These are phyloP conservation scores for Frankliniella intonsa DNA, from an alignment of 2,888 invertebrate genomes.

Conservation along the genomic window DNA sequence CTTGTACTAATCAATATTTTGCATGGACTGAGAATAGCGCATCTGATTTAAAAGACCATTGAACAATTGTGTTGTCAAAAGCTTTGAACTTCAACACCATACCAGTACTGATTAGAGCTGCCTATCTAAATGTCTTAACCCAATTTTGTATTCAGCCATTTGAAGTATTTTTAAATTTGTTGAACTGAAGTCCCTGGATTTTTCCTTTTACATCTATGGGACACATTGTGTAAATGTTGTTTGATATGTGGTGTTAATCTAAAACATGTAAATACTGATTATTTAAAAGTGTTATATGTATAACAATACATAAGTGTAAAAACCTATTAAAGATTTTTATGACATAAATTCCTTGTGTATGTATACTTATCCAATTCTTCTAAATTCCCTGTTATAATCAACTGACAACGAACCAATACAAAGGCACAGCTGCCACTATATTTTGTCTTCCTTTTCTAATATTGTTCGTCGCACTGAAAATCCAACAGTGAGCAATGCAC, in stretches of 20 bases:
- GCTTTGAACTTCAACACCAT: not conserved
- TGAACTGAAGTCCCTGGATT: too few species aligned
- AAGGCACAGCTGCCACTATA: too few species aligned
- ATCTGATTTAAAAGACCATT: not conserved
- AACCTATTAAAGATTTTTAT: not conserved
- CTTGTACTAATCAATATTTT: not conserved
- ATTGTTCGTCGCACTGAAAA: too few species aligned
- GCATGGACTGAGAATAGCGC: not conserved
- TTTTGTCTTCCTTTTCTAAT: too few species aligned
- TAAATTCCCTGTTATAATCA: too few species aligned
- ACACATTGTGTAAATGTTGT: not conserved
- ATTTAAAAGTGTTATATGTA: conserved; percentile 16
- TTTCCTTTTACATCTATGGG: too few species aligned
- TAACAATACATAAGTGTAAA: conserved; percentile 14
- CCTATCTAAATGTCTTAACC: too few species aligned
- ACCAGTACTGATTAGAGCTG: too few species aligned
- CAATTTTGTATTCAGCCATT: too few species aligned
- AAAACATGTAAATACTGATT: not conserved
- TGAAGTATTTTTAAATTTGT: too few species aligned
- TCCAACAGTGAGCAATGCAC: too few species aligned
- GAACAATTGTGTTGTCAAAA: not conserved
- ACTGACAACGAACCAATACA: too few species aligned
- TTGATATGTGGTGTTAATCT: conserved; percentile 6
- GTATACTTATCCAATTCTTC: not conserved
- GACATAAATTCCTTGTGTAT: not conserved